Percentiles rank a stretch among this genome's conserved stretches.
phyloP scores from a whole-genome alignment of 2,888 invertebrate species.

The Pammene fasciana region DNA sequence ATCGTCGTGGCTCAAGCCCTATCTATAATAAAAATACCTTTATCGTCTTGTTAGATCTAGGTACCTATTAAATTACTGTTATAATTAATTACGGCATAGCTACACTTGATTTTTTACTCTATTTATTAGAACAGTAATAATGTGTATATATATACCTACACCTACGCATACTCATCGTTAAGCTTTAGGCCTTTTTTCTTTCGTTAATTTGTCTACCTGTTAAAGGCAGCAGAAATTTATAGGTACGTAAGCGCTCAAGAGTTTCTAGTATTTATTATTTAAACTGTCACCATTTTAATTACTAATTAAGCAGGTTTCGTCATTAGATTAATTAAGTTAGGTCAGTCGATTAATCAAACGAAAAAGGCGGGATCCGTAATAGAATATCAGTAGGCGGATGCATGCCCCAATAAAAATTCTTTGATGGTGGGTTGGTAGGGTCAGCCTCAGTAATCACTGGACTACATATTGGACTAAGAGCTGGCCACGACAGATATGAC shows the following conservation, averaged over 20 bases:
- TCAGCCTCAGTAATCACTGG: not conserved
- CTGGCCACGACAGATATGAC: too few species aligned
- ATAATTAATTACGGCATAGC: constrained; percentile 13
- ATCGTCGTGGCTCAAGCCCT: constrained; percentile 24
- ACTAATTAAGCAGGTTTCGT: constrained; percentile 8
- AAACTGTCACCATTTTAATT: not conserved
- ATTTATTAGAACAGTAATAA: not conserved
- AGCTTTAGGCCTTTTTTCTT: too few species aligned
- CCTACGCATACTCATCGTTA: too few species aligned
- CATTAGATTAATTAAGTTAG: constrained; percentile 21
- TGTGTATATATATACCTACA: too few species aligned
- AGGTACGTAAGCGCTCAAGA: too few species aligned
- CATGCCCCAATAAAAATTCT: constrained; percentile 19
- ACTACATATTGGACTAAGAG: too few species aligned
- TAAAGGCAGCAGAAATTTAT: too few species aligned
- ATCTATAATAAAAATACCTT: constrained; percentile 38
- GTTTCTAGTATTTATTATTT: too few species aligned
- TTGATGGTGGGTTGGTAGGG: constrained; percentile 7
- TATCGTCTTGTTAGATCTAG: constrained; percentile 30
- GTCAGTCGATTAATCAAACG: constrained; percentile 24
- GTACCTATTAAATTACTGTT: constrained; percentile 17
- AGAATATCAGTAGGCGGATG: constrained; percentile 27
- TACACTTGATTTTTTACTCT: not conserved
- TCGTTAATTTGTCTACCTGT: not conserved
- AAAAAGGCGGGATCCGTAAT: constrained; percentile 19